Evolutionary conservation across 2,888 invertebrate species (phyloP).

Genomic region (Lycocerus yunnanus): DNA sequence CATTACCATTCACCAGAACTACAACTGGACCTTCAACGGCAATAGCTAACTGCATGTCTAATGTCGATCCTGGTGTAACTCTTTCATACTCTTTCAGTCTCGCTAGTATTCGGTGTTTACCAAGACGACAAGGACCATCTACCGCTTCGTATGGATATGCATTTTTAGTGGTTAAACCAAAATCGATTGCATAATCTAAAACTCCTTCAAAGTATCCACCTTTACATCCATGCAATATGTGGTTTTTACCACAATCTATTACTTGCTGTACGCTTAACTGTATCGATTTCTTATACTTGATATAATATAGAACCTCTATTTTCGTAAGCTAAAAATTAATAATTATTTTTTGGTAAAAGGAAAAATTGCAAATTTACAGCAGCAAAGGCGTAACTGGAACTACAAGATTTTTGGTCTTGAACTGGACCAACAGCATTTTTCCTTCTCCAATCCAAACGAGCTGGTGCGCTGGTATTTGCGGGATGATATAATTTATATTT

Average conservation of each 20-base stretch:
- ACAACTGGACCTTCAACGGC: slow-evolving; percentile 85
- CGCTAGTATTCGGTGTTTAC: slow-evolving; percentile 70
- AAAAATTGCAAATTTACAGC: slow-evolving; percentile 61
- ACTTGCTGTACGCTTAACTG: slow-evolving; percentile 92
- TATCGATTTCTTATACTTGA: slow-evolving; percentile 74
- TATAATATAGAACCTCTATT: slow-evolving; percentile 89
- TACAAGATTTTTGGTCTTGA: slow-evolving; percentile 90
- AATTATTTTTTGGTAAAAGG: not conserved
- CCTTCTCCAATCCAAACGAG: slow-evolving; percentile 81
- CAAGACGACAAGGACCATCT: slow-evolving; percentile 75
- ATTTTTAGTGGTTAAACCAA: slow-evolving; percentile 90
- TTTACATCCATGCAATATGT: slow-evolving; percentile 74
- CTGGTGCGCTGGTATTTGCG: slow-evolving; percentile 74
- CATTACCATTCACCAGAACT: slow-evolving; percentile 79
- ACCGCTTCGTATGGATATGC: slow-evolving; percentile 83
- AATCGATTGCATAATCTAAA: slow-evolving; percentile 81
- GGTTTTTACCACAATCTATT: slow-evolving; percentile 69
- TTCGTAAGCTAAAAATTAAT: slow-evolving; percentile 73
- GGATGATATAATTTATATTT: slow-evolving; percentile 52
- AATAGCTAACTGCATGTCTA: slow-evolving; percentile 74
- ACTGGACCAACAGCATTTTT: slow-evolving; percentile 86
- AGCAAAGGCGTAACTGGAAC: slow-evolving; percentile 93
- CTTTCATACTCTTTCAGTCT: slow-evolving; percentile 81
- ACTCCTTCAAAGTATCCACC: slow-evolving; percentile 86
- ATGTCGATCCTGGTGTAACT: slow-evolving; percentile 72